Evolutionary conservation across 1,140 invertebrate species (phyloP), one percentile per base, ranked within the genome.

Genomic region (Drosophila ficusphila): DNA sequence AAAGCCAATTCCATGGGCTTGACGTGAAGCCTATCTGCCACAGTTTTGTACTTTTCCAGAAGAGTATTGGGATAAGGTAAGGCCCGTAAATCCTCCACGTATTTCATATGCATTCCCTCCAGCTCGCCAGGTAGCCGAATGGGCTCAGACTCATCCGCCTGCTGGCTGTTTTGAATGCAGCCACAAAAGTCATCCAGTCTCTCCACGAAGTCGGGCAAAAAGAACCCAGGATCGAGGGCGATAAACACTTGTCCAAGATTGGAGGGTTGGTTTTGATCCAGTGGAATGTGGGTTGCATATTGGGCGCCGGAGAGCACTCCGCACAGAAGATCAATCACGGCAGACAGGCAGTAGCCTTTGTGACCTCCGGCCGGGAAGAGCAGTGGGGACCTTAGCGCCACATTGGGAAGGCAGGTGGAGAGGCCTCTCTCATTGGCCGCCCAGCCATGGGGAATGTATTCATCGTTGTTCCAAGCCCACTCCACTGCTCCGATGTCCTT

Each of bases 341-440:
- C 93, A 0, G 94, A 94, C 3, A 99, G 82, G 0, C 97, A 97
- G 73, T 95, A 98, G 1, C 98, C 98, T 90, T 99, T 98, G 89
- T 98, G 97, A 0, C 97, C 97, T 27, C 97, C 97, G 0, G 98
- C 90, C 0, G 97, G 97, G 92, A 96, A 93, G 12, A 98, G 90
- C 29, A 94, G 94, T 0, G 92, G 92, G 1, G 93, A 93, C 7
- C 94, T 86, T 25, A 94, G 93, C 0, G 96, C 96, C 67, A 93
- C 85, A 1, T 90, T 69, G 0, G 96, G 91, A 78, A 97, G 92
- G 2, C 49, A 69, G 0, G 96, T 97, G 1, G 93, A 74, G n/a
- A 93, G 85, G 0, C 97, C 97, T 21, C 94, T 91, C 3, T 90
- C 90, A 44, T 95, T 96, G 27, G 96, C 93, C 0, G 96, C 97